These are phyloP conservation scores for Bombylius discolor DNA, from an alignment of 2,888 invertebrate species.

Conservation along the genomic window DNA sequence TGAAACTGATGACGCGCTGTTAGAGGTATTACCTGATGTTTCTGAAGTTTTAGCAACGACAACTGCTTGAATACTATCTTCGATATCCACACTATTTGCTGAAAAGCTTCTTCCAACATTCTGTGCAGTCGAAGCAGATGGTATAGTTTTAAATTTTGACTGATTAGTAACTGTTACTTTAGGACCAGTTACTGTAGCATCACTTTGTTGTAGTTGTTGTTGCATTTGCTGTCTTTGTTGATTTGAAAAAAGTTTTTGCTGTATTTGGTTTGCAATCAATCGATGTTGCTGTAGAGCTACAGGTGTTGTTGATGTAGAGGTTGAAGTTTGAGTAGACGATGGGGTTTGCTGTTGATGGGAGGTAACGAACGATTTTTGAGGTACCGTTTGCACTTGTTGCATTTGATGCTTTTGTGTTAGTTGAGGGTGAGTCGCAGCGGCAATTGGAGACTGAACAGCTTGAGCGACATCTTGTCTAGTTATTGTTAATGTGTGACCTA, in stretches of 20 bases:
- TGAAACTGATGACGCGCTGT: slow-evolving; percentile 20
- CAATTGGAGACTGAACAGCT: not conserved
- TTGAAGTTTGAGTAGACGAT: not conserved
- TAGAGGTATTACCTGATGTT: not conserved
- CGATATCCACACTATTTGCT: slow-evolving; percentile 22
- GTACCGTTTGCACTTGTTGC: not conserved
- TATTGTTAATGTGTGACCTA: not conserved
- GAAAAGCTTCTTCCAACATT: not conserved
- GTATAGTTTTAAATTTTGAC: not conserved
- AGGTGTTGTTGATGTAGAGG: not conserved
- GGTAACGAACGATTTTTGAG: not conserved
- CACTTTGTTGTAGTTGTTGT: not conserved
- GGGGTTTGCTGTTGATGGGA: not conserved
- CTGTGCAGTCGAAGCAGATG: not conserved
- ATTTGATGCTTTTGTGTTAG: not conserved
- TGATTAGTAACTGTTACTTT: not conserved
- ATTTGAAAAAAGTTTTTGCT: not conserved
- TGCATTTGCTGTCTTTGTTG: not conserved
- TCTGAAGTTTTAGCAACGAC: slow-evolving; percentile 26
- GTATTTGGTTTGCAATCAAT: not conserved
- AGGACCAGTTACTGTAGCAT: not conserved
- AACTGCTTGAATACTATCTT: slow-evolving; percentile 33
- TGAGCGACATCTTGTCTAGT: not conserved
- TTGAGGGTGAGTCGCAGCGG: not conserved
- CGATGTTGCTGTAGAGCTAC: slow-evolving; percentile 1